A percentile compares a stretch with the other conserved stretches of the same genome.
Evolutionary conservation across 2,888 invertebrate genomes (phyloP).

Genomic region (Drosophila infuscata): DNA sequence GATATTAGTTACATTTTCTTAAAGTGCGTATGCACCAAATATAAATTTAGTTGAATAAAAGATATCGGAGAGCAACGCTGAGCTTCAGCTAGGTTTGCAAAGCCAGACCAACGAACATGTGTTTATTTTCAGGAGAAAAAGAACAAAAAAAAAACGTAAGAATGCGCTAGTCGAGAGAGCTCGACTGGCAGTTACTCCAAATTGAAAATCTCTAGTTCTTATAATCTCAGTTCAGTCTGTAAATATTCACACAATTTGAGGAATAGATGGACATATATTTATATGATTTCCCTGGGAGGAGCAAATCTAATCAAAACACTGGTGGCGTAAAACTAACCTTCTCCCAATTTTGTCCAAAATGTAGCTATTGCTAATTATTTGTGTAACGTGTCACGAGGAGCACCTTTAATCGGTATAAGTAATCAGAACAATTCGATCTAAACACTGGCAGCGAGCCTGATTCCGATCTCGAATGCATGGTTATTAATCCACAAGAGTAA

Average conservation of each 20-base stretch:
- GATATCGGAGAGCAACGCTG: background rate
- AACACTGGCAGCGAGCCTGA: background rate
- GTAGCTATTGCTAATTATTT: background rate
- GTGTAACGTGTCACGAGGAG: background rate
- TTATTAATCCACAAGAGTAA: background rate
- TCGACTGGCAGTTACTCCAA: background rate
- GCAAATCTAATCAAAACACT: too few relatives aligned
- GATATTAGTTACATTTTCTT: background rate
- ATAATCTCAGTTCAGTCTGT: background rate
- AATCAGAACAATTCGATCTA: background rate
- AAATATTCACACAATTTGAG: background rate
- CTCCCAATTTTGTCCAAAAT: background rate
- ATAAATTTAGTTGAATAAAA: background rate
- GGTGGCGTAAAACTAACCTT: too few relatives aligned
- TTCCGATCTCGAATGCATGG: background rate
- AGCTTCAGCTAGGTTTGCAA: background rate
- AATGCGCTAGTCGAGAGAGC: background rate
- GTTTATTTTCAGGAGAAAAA: background rate
- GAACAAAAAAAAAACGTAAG: background rate
- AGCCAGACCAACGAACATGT: background rate
- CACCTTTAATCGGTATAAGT: background rate
- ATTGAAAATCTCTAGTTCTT: background rate
- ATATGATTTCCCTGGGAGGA: too few relatives aligned
- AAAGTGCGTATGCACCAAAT: background rate
- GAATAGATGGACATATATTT: background rate